Conservation (phyloP, 2,888 invertebrate genomes). For the Synanthedon vespiformis region DNA sequence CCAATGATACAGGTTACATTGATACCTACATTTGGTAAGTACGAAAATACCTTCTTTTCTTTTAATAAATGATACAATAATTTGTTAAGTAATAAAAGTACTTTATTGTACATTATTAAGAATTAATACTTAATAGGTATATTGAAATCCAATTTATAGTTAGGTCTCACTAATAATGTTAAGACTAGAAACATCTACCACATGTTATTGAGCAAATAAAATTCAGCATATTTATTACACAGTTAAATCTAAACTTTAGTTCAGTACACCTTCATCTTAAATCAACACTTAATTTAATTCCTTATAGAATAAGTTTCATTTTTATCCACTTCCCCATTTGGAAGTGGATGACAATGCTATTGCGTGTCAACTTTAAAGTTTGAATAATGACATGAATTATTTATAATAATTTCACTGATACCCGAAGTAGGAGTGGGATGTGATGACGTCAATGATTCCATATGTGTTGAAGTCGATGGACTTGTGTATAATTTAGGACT, state of each 20-base stretch:
- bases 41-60: no score
- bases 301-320: slow-evolving; percentile 20
- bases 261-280: no score
- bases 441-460: slow-evolving; percentile 35
- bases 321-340: slow-evolving; percentile 46
- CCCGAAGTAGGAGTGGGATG: slow-evolving; percentile 41
- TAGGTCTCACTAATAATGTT: no score
- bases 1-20: no score
- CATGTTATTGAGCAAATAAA: neutral
- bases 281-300: slow-evolving; percentile 8
- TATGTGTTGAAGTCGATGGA: slow-evolving; percentile 36
- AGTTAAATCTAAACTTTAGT: no score
- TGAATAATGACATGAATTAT: slow-evolving; percentile 49
- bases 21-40: no score
- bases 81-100: no score
- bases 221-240: neutral
- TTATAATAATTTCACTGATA: slow-evolving; percentile 57
- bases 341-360: slow-evolving; percentile 56
- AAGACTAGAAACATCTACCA: no score
- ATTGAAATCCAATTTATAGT: no score
- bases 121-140: no score
- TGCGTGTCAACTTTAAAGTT: slow-evolving; percentile 58
- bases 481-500: slow-evolving; percentile 41
- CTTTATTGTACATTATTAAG: no score
- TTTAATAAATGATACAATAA: no score